phyloP scores from a whole-genome alignment of 2,797 vertebrate species.

The Agapornis canus region DNA sequence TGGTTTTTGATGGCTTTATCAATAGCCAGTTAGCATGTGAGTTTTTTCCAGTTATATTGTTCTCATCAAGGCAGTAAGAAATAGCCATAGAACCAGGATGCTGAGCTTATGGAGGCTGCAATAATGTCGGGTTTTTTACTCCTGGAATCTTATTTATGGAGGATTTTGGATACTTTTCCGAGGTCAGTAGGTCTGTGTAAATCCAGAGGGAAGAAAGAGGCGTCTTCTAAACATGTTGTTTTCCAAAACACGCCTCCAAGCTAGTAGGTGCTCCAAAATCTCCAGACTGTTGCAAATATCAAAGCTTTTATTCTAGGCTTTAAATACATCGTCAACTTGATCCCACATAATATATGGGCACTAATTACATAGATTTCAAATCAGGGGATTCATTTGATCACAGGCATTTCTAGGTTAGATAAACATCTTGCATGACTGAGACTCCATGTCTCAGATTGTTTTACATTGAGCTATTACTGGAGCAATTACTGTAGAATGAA shows the following conservation, averaged over 20 bases:
- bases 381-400: neutral
- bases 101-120: neutral
- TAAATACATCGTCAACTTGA: neutral
- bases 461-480: neutral
- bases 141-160: neutral
- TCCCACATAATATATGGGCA: neutral
- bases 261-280: neutral
- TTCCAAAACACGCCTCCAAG: neutral
- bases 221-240: neutral
- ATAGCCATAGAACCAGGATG: neutral
- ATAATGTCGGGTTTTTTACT: neutral
- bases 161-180: neutral
- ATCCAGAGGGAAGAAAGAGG: neutral
- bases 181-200: neutral
- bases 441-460: neutral
- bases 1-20: constrained; percentile 2
- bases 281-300: neutral
- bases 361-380: neutral
- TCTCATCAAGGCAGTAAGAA: neutral
- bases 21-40: neutral
- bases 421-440: neutral
- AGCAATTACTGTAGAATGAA: neutral
- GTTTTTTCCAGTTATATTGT: neutral
- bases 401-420: neutral
- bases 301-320: neutral